Evolutionary conservation across 2,888 invertebrate species (phyloP), one percentile per base, ranked within the genome.

Genomic region (Apoda limacodes): DNA sequence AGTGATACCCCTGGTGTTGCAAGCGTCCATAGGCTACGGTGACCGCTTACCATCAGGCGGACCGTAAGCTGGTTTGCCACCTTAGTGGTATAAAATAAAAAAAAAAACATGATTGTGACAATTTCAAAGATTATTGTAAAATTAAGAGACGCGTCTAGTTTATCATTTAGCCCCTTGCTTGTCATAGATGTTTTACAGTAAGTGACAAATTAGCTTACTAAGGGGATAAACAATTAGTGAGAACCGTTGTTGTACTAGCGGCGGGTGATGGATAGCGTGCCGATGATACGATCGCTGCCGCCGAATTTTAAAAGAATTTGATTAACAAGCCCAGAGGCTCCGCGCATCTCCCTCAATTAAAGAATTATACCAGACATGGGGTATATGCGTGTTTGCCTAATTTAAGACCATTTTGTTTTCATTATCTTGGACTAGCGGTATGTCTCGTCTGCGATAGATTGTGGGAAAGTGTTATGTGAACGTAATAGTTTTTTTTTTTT

Each of bases 361-460:
- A 66, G 64, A 70, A 71, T 72, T 71, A 72, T 59, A 60, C 58
- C 48, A 58, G 56, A 50, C 60, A n/a, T n/a, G 50, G 56, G 60
- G 56, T 58, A 52, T 60, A 58, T 68, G 65, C 66, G 67, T 74
- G 72, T 69, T 74, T 72, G 71, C 71, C 74, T 71, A 68, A 71
- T 70, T 71, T 69, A 50, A 50, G 51, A 64, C 50, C 58, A 62
- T 67, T 72, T 70, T 69, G 67, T 68, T 62, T 61, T 56, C 63
- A 67, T 70, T 68, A 68, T 52, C 41, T 43, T 48, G 48, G 7
- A 5, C 7, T 17, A 7, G 17, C 47, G 51, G 54, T 57, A 53
- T 56, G 51, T 50, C 54, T 45, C 45, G 48, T 50, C 51, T 55
- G 51, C 20, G 10, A 28, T 46, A 42, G 51, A 56, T 55, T 57